Conservation (phyloP, 2,888 invertebrate genomes). For the Platycheirus rosarum region DNA sequence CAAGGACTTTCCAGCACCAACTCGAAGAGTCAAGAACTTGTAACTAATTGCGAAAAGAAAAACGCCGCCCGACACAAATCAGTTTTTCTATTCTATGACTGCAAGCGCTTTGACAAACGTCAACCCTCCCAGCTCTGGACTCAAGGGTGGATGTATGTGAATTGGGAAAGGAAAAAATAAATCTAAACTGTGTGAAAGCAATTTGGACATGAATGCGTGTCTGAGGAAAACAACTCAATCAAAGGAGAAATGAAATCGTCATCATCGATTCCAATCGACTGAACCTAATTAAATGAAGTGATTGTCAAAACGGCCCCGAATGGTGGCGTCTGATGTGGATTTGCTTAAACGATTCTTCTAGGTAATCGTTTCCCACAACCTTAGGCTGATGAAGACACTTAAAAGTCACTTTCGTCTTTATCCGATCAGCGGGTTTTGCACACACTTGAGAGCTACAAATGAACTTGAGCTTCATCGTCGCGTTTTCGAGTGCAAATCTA, state of each 20-base stretch:
- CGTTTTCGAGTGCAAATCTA: slow-evolving; percentile 63
- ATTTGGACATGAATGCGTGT: slow-evolving; percentile 68
- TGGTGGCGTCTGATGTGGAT: slow-evolving; percentile 64
- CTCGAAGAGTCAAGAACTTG: slow-evolving; percentile 78
- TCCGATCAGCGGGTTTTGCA: slow-evolving; percentile 73
- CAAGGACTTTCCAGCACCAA: slow-evolving; percentile 73
- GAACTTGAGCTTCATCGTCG: slow-evolving; percentile 26
- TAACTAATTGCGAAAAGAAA: slow-evolving; percentile 66
- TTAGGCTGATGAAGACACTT: slow-evolving; percentile 58
- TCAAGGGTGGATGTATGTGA: slow-evolving; percentile 19
- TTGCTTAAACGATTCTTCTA: slow-evolving; percentile 54
- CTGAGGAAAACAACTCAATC: slow-evolving; percentile 79
- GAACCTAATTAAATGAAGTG: slow-evolving; percentile 82
- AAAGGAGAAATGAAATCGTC: slow-evolving; percentile 76
- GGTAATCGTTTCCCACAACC: slow-evolving; percentile 69
- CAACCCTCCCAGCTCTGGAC: slow-evolving; percentile 52
- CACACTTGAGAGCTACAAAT: slow-evolving; percentile 46
- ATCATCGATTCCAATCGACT: slow-evolving; percentile 83
- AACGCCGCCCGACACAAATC: slow-evolving; percentile 29
- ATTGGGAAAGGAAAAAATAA: slow-evolving; percentile 62
- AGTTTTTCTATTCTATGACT: slow-evolving; percentile 15
- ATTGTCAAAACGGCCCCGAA: slow-evolving; percentile 60
- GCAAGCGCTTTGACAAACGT: slow-evolving; percentile 19
- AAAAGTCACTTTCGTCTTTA: slow-evolving; percentile 59
- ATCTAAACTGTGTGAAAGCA: slow-evolving; percentile 74